Base-by-base conservation (phyloP, 2,797 vertebrate genomes). In the Hippoglossus hippoglossus region DNA sequence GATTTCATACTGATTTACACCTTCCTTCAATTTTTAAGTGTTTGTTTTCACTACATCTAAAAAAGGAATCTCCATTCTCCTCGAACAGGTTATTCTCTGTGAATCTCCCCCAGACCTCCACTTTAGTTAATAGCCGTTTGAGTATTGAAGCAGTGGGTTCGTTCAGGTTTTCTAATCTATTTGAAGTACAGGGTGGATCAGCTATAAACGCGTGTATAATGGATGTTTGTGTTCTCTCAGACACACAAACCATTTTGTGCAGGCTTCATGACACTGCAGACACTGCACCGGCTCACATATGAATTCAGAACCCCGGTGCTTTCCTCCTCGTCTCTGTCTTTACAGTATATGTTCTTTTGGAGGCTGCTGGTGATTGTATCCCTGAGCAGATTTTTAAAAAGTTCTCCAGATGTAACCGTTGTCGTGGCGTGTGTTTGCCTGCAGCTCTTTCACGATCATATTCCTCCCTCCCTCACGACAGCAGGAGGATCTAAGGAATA, bases 301-400 rank as follows among this genome's bases (percentile, higher is more conserved):
- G 64, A 64, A 75, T 79, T 77, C 58, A 75, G 5, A 56, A 63
- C 22, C 50, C 60, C 8, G 1, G 16, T 3, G 24, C 44, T 49
- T 47, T 52, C 26, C 11, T 25, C 19, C 25, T 47, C 10, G 15
- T 49, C 25, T 68, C 24, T 22, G 19, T 52, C 31, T 5, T 59
- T 9, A 18, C 9, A 8, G 24, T 36, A 10, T 9, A 24, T 31
- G 36, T 39, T 56, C 46, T 26, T 65, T 63, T 61, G 19, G 44
- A 58, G 26, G 25, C 10, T 22, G 31, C 10, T 36, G 34, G 2
- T 57, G 22, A 34, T 25, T 65, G 34, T 44, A 25, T 26, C 41
- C 34, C 2, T 8, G 18, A 21, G 63, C 49, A 59, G 18, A 41
- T 50, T 58, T 64, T 26, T 39, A 49, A 21, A 18, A 49, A 49